Base-by-base conservation (phyloP, 2,888 invertebrate genomes). In the Thalpophila matura region DNA sequence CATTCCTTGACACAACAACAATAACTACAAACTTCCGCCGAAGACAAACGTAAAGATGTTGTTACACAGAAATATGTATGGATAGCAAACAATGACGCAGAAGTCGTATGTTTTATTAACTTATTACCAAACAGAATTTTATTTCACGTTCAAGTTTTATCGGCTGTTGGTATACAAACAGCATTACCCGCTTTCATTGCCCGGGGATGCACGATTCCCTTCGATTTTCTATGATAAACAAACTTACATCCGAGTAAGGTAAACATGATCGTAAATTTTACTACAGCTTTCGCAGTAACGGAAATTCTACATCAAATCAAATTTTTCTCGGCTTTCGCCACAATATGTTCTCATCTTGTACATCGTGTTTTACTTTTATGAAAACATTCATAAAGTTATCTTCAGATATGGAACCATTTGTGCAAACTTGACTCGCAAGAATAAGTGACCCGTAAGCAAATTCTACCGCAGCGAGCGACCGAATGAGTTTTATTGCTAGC, bases 191-290 rank as follows among this genome's bases (percentile, higher is more conserved):
- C 86, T 87, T 88, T 86, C 88, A 88, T 87, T 84, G 88, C 89
- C 86, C 61, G 82, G 79, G 88, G 88, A 86, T 81, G 78, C 78
- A 80, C 67, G 80, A 82, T 84, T 88, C 89, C 88, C 88, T 89
- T 87, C 88, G 88, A 90, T 89, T 89, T 88, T 85, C 84, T 86
- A 87, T 86, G 89, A 89, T 91, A 91, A 92, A 93, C 92, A 93
- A 92, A 91, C 91, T 89, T 86, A 88, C 86, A 90, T 89, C 85
- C 84, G 81, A 82, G 85, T 83, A 89, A 89, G 85, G 91, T 90
- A 92, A 93, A 93, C 91, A 92, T 64, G 85, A 76, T 91, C 90
- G 90, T 92, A 90, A 92, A 92, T 92, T 91, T 91, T 89, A 91
- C 86, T 88, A 87, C 66, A 83, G 77, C 80, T 83, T 83, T 81